Conservation (phyloP, 2,113 vertebrate species). For the Todiramphus saurophagus region DNA sequence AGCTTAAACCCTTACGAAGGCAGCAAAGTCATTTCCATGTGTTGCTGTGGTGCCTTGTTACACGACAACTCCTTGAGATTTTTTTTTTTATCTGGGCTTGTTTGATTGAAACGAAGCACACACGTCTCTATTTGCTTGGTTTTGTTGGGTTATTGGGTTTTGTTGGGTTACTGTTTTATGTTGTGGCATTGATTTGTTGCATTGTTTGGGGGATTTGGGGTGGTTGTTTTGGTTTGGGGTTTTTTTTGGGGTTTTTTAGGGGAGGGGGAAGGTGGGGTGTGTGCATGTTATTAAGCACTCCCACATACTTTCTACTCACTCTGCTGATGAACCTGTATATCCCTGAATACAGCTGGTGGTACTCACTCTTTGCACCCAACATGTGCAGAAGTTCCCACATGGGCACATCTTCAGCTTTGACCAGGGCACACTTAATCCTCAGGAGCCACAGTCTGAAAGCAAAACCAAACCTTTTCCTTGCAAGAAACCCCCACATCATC, state of each 20-base stretch:
- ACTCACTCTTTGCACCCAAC: neutral
- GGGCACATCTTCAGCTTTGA: neutral
- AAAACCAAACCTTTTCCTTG: neutral
- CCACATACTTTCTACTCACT: neutral
- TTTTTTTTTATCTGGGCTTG: neutral
- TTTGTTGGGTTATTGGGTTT: neutral
- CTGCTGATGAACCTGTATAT: neutral
- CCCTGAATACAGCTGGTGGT: neutral
- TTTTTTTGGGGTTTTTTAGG: neutral
- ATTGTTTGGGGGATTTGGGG: neutral
- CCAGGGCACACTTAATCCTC: neutral
- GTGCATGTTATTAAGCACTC: neutral
- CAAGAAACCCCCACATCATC: neutral
- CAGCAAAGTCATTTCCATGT: neutral
- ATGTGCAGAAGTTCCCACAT: neutral
- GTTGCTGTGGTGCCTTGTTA: neutral
- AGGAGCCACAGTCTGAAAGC: neutral
- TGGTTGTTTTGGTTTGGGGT: neutral
- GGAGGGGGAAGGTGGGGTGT: too few species aligned
- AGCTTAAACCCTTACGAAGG: neutral
- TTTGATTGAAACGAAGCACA: neutral
- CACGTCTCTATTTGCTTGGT: neutral
- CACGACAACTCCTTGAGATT: neutral
- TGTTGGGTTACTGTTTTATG: neutral
- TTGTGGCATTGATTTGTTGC: neutral